Conservation (phyloP, 2,113 vertebrate genomes). For the Nyctibius bracteatus region DNA sequence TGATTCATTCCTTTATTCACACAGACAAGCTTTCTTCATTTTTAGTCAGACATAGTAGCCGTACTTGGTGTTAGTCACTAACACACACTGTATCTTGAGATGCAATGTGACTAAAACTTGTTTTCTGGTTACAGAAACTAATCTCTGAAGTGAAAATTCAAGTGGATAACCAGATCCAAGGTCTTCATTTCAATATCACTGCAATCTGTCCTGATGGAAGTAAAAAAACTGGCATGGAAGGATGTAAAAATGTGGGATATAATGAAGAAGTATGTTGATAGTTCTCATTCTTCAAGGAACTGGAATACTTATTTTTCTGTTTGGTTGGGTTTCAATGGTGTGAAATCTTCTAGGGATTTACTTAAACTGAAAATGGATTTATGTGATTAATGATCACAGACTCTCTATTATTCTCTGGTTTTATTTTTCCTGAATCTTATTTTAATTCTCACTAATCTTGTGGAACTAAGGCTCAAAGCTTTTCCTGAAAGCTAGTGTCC, state of each 20-base stretch:
- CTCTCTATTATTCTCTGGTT: slow-evolving; percentile 21
- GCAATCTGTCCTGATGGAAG: slow-evolving; percentile 89
- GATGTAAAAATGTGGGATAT: slow-evolving; percentile 86
- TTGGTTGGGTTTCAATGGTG: slow-evolving; percentile 14
- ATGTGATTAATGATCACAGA: slow-evolving; percentile 39
- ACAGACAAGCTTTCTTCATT: slow-evolving; percentile 42
- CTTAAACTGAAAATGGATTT: slow-evolving; percentile 33
- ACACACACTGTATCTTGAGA: not conserved
- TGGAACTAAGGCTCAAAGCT: slow-evolving; percentile 45
- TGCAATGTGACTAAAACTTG: slow-evolving; percentile 3
- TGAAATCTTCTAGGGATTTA: slow-evolving; percentile 29
- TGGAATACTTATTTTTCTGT: slow-evolving; percentile 42
- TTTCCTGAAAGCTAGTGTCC: slow-evolving; percentile 22
- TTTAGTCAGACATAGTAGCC: slow-evolving; percentile 10
- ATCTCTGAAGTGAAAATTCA: slow-evolving; percentile 91
- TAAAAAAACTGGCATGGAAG: slow-evolving; percentile 73
- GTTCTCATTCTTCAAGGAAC: slow-evolving; percentile 23
- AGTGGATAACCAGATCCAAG: slow-evolving; percentile 85
- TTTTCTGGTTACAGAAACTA: slow-evolving; percentile 80
- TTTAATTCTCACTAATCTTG: slow-evolving; percentile 50
- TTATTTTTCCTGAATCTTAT: slow-evolving; percentile 48
- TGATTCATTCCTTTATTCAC: slow-evolving; percentile 55
- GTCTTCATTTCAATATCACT: slow-evolving; percentile 84
- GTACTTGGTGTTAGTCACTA: slow-evolving; percentile 18
- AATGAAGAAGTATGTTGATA: slow-evolving; percentile 84